A percentile compares a stretch with the other conserved stretches of the same genome.
Conservation (phyloP, 2,113 vertebrate species). For the Xyliphius kryptos region DNA sequence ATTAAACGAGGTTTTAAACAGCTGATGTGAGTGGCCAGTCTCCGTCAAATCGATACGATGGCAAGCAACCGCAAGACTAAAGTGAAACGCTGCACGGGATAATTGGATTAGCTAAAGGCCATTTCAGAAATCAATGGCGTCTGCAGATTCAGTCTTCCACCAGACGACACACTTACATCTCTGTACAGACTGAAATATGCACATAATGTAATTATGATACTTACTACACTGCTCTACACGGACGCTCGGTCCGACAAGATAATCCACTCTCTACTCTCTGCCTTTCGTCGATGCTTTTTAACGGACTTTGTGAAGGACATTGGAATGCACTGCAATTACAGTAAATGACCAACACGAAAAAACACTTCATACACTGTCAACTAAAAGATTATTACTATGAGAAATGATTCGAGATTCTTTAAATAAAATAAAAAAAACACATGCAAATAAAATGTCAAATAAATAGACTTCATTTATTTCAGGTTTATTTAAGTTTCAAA, state of each 20-base stretch:
- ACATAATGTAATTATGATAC: neutral
- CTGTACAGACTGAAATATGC: neutral
- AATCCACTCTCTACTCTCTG: neutral
- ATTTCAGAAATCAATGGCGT: slow-evolving; percentile 61
- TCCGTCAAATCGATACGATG: slow-evolving; percentile 61
- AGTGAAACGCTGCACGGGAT: slow-evolving; percentile 55
- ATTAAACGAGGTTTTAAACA: neutral
- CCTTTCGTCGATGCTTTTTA: too few relatives aligned
- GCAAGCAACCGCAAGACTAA: slow-evolving; percentile 59
- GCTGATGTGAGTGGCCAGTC: slow-evolving; percentile 42
- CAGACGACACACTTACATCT: neutral
- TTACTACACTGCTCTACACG: neutral
- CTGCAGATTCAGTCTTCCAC: slow-evolving; percentile 45
- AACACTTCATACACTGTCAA: too few relatives aligned
- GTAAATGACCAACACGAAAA: too few relatives aligned
- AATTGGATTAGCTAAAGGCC: slow-evolving; percentile 67
- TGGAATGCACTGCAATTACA: too few relatives aligned
- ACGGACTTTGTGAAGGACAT: too few relatives aligned
- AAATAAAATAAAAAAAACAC: too few relatives aligned
- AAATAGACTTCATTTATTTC: too few relatives aligned
- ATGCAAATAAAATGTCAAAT: too few relatives aligned
- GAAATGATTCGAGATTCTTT: too few relatives aligned
- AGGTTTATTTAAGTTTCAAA: too few relatives aligned
- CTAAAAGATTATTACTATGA: too few relatives aligned
- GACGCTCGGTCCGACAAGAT: neutral